Evolutionary conservation across 2,113 vertebrate species (phyloP), one percentile per base, ranked within the genome.

Genomic region (Herpetotheres cachinnans): DNA sequence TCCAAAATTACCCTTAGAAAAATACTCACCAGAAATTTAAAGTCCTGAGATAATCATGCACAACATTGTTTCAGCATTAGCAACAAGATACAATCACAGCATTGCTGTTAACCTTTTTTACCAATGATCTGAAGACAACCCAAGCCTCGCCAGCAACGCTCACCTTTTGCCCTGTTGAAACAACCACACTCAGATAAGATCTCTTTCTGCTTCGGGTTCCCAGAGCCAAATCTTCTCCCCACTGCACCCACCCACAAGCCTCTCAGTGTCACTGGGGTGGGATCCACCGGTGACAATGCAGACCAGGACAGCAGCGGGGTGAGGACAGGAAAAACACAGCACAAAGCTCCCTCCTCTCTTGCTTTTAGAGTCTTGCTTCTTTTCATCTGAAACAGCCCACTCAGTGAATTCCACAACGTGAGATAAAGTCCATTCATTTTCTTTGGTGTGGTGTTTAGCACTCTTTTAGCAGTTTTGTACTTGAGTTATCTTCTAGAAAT

Each of bases 111-210:
- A 55, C 55, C 82, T 54, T 63, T 54, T 3, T 42, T 46, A 10
- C 13, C 0, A 0, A 5, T 2, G 11, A 27, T 2, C 16, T 5
- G 42, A 52, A 34, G 27, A 21, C n/a, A 27, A 38, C 26, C 11
- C 52, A 11, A 76, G 73, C 17, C 69, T 29, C 22, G 2, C 59
- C 65, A 20, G 47, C 6, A 0, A 10, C 0, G 5, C 47, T 95
- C 89, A 93, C 93, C 86, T 93, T 29, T 40, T n/a, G 89, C 95
- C 86, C 89, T 24, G 3, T 4, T 61, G 26, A 36, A 61, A n/a
- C 50, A 74, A 40, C 49, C 54, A 69, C 42, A 1, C 40, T 9
- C 55, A 0, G 20, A 69, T 54, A 87, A 52, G 29, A 91, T 71
- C 84, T 78, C 67, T 7, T 62, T 61, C 66, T 73, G 61, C 58